Evolutionary conservation across 2,797 vertebrate species (phyloP).

Genomic region (Tauraco hartlaubi): DNA sequence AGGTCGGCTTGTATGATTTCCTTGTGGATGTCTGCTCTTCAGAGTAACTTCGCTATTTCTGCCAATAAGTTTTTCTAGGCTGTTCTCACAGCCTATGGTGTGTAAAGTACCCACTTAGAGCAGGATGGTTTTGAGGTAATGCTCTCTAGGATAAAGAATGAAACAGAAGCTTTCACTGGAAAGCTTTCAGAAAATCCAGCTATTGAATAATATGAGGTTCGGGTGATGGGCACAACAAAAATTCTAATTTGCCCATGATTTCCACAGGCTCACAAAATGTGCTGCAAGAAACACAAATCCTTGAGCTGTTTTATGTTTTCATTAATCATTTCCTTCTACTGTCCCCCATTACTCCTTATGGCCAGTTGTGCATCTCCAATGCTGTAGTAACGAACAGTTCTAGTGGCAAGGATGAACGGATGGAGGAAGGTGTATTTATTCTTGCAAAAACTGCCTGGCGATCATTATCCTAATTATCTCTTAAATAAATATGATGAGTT

Average conservation of each 20-base stretch:
- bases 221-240: neutral
- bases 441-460: neutral
- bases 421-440: neutral
- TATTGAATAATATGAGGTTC: neutral
- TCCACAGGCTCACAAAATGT: neutral
- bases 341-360: neutral
- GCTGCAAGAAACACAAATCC: neutral
- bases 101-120: neutral
- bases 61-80: neutral
- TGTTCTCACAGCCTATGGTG: fast-evolving
- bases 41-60: neutral
- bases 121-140: neutral
- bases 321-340: neutral
- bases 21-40: neutral
- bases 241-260: neutral
- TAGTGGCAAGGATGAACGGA: neutral
- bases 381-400: neutral
- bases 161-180: neutral
- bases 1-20: neutral
- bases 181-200: neutral
- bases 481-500: neutral
- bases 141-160: neutral
- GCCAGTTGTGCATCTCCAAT: fast-evolving
- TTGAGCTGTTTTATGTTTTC: neutral
- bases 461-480: neutral